Evolutionary conservation across 2,113 vertebrate genomes (phyloP), one percentile per base, ranked within the genome.

Genomic region (Xenopus laevis): DNA sequence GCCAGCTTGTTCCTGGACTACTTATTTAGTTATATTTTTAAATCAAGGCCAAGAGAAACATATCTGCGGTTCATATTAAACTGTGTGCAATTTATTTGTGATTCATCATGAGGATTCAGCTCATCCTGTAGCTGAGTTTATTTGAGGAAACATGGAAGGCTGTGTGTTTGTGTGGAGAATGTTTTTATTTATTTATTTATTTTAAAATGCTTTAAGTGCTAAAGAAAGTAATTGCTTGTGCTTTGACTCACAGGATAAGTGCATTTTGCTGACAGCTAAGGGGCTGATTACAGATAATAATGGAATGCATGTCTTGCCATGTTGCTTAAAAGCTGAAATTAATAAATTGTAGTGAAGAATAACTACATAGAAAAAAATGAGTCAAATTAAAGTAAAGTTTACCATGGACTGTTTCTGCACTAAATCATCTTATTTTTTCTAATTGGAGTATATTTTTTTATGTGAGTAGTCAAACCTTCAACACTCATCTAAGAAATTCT

Each of bases 61-160:
- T 12, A 46, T 69, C 73, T 52, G 30, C n/a, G 20, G 57, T 62
- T 68, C 45, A 75, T 12, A 33, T 27, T 40, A 45, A 66, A 74
- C 52, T 58, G 44, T 62, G 21, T 62, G 58, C 65, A 52, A 30
- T 60, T 68, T 27, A 55, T 68, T 52, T 44, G 33, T 44, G 65
- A 47, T 74, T 61, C 55, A 52, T 75, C 50, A 30, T 63, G 73
- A 62, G 57, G 52, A 69, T 62, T 75, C 73, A 62, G 73, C 73
- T 68, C 58, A 68, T 76, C 58, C 33, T 40, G 45, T 44, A 23
- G 58, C 47, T 44, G n/a, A 21, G 65, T 76, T 63, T 68, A 68
- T 75, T 62, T 68, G n/a, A 23, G 45, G 20, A 53, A 40, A 7
- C 21, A 45, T 46, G 44, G 44, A 46, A 15, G 10, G 47, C 47